These are phyloP conservation scores for Nephila pilipes DNA, from an alignment of 1,140 invertebrate species.

Conservation along the genomic window DNA sequence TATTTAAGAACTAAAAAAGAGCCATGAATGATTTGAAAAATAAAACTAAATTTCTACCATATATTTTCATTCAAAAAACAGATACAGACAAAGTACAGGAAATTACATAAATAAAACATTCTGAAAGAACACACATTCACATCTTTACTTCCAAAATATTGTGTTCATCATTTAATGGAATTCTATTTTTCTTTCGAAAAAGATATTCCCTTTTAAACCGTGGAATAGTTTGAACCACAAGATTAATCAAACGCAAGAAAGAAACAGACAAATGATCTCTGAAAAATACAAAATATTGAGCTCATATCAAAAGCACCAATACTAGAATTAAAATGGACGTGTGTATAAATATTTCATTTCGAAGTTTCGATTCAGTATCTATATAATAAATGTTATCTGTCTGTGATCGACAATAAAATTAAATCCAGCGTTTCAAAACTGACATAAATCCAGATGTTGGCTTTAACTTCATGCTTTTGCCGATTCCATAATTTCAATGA, in stretches of 20 bases:
- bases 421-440: neutral
- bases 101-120: neutral
- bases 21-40: too few species aligned
- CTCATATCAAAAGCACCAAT: neutral
- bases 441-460: slow-evolving; percentile 5
- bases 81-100: neutral
- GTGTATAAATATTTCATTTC: slow-evolving; percentile 39
- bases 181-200: neutral
- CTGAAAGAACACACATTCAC: neutral
- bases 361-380: neutral
- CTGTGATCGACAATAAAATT: neutral
- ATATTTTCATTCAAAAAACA: too few species aligned
- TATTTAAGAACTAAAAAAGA: too few species aligned
- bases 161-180: neutral
- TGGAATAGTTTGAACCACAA: neutral
- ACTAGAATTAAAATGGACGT: neutral
- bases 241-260: neutral
- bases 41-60: too few species aligned
- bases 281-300: neutral
- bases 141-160: neutral
- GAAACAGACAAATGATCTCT: neutral
- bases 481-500: slow-evolving; percentile 24
- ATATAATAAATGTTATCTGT: slow-evolving; percentile 16
- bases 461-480: slow-evolving; percentile 19
- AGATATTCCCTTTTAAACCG: neutral